These are phyloP conservation scores for Salminus brasiliensis DNA, from an alignment of 2,113 vertebrate species.

Conservation along the genomic window DNA sequence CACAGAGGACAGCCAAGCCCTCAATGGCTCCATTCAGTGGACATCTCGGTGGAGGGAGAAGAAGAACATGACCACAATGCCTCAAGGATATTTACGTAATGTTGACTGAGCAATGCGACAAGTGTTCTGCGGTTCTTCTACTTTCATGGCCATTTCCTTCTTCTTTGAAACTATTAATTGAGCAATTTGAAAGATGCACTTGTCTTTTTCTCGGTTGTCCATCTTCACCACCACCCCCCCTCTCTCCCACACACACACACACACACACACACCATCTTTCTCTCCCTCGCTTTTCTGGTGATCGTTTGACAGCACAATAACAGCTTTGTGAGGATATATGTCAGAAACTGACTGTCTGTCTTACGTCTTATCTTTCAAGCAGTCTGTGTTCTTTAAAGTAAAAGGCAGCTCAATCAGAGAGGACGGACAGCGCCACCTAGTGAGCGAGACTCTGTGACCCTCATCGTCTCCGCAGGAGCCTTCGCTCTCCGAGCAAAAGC, in stretches of 20 bases:
- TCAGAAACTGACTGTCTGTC: slow-evolving; percentile 38
- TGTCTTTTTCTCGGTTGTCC: slow-evolving; percentile 37
- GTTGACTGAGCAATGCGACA: slow-evolving; percentile 63
- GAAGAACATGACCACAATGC: slow-evolving; percentile 47
- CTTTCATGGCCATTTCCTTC: slow-evolving; percentile 47
- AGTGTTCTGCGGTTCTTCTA: slow-evolving; percentile 49
- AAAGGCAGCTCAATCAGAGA: slow-evolving; percentile 3
- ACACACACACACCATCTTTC: not conserved
- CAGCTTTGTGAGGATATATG: slow-evolving; percentile 50
- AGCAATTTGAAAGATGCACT: slow-evolving; percentile 47
- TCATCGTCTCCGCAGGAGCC: not conserved
- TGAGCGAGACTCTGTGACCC: not conserved
- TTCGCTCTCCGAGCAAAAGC: not conserved
- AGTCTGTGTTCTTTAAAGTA: not conserved
- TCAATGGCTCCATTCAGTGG: slow-evolving; percentile 60
- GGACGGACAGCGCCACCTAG: slow-evolving; percentile 49
- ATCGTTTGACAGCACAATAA: slow-evolving; percentile 49
- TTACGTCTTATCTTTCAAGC: slow-evolving; percentile 23
- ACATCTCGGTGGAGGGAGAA: no score
- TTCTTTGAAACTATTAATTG: slow-evolving; percentile 51
- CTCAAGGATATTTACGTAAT: slow-evolving; percentile 67
- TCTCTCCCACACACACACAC: not conserved
- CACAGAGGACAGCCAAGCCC: slow-evolving; percentile 41
- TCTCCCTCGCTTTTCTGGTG: slow-evolving; percentile 15
- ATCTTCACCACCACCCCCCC: not conserved